Evolutionary conservation across 2,797 vertebrate species (phyloP).

Genomic region (Eptatretus atami): DNA sequence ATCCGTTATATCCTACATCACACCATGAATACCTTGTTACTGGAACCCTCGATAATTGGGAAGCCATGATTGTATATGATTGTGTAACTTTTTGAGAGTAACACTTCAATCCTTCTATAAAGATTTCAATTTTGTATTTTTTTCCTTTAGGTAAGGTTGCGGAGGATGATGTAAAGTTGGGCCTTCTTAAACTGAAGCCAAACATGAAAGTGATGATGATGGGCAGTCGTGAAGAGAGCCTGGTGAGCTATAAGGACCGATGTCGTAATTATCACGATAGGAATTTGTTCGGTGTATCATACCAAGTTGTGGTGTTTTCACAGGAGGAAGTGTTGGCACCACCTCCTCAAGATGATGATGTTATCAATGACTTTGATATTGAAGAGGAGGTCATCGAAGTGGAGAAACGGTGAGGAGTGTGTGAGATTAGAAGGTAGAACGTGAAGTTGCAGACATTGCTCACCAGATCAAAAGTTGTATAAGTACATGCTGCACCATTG

Average conservation of each 20-base stretch:
- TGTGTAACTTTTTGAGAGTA: too few species aligned
- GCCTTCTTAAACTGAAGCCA: slow-evolving; percentile 73
- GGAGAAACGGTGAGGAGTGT: slow-evolving; percentile 46
- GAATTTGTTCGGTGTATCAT: slow-evolving; percentile 8
- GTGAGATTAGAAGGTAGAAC: background rate
- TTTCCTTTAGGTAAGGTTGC: slow-evolving; percentile 47
- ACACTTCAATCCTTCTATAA: too few species aligned
- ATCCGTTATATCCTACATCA: too few species aligned
- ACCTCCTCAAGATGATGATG: slow-evolving; percentile 83
- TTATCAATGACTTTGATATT: slow-evolving; percentile 93
- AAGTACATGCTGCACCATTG: too few species aligned
- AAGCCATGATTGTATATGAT: too few species aligned
- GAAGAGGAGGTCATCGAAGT: slow-evolving; percentile 96
- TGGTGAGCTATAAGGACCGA: slow-evolving; percentile 22
- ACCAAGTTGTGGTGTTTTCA: slow-evolving; percentile 13
- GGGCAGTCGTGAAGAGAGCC: slow-evolving; percentile 87
- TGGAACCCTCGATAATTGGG: too few species aligned
- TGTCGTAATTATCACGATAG: background rate
- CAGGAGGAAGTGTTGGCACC: slow-evolving; percentile 90
- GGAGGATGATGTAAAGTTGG: slow-evolving; percentile 74
- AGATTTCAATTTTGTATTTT: background rate
- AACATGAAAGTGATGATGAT: slow-evolving; percentile 99
- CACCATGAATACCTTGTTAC: too few species aligned
- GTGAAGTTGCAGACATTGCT: too few species aligned
- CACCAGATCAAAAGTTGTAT: too few species aligned